Evolutionary conservation across 2,888 invertebrate genomes (phyloP).

Genomic region (Ellobium chinense): DNA sequence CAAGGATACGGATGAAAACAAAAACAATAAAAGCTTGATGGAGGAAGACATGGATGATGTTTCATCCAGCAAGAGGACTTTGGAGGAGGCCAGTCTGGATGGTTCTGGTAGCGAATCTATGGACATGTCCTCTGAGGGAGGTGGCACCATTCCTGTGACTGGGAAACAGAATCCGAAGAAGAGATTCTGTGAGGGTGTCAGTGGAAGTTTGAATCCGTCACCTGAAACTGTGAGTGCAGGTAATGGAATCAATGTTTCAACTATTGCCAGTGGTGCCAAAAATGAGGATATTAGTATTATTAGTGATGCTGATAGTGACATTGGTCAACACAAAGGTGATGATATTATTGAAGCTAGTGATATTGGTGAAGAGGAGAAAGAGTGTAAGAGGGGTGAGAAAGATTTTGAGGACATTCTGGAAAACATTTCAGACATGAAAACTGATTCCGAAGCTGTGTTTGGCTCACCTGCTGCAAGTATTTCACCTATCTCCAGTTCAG

Average conservation of each 20-base stretch:
- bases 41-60: background rate
- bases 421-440: background rate
- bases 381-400: background rate
- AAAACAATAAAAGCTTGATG: background rate
- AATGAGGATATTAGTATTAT: background rate
- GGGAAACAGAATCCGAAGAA: background rate
- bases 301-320: background rate
- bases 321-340: background rate
- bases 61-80: constrained; percentile 9
- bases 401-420: too few species aligned
- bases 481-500: background rate
- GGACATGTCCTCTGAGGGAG: background rate
- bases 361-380: background rate
- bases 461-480: background rate
- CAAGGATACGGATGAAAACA: background rate
- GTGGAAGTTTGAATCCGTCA: background rate
- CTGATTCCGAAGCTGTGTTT: background rate
- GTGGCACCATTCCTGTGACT: background rate
- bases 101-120: background rate
- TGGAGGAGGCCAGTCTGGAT: background rate
- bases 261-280: background rate
- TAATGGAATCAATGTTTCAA: background rate
- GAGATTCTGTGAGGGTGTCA: constrained; percentile 14
- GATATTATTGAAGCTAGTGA: background rate
- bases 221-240: background rate